Base-by-base conservation (phyloP, 2,888 invertebrate species). In the Cylindroiulus punctatus region DNA sequence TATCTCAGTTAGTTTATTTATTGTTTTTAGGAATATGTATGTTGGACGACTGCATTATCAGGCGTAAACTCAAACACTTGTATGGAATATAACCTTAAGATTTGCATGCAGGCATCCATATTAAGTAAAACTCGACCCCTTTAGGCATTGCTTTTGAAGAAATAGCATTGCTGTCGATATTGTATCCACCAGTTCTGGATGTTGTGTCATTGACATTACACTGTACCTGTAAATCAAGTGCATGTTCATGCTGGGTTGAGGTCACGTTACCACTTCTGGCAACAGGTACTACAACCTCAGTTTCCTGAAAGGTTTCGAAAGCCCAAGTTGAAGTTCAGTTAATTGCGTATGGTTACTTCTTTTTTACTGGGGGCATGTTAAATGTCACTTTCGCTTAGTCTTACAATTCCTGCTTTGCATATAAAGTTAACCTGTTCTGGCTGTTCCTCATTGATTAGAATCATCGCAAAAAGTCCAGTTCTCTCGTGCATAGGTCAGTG, bases 131-230 rank as follows among this genome's bases (percentile, higher is more conserved):
- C 26, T 57, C 17, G 0, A 26, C 22, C 0, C 8, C 26, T 30
- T 26, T 12, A 14, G 76, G 57, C 30, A 76, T 26, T 2, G 3
- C 14, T 10, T 19, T 22, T 10, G 57, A 14, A 22, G 57, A 52
- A 52, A 65, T 65, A 65, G 26, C n/a, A n/a, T n/a, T n/a, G 65
- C 22, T n/a, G n/a, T 30, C 76, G 76, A 76, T 76, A 14, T 52
- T 14, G 12, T 22, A 26, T 26, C 26, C 12, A 22, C 4, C 30
- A 30, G 76, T 30, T 76, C 26, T 26, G 30, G 30, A 30, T 76
- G 30, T 30, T n/a, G 52, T 76, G 76, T 76, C 76, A 76, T 76
- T 76, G 76, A 76, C 76, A 76, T 76, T 76, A 22, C n/a, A n/a
- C n/a, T n/a, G 76, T 14, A 4, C 26, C n/a, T n/a, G n/a, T 26